Evolutionary conservation across 2,888 invertebrate species (phyloP).

Genomic region (Drosophila fulvimacula): DNA sequence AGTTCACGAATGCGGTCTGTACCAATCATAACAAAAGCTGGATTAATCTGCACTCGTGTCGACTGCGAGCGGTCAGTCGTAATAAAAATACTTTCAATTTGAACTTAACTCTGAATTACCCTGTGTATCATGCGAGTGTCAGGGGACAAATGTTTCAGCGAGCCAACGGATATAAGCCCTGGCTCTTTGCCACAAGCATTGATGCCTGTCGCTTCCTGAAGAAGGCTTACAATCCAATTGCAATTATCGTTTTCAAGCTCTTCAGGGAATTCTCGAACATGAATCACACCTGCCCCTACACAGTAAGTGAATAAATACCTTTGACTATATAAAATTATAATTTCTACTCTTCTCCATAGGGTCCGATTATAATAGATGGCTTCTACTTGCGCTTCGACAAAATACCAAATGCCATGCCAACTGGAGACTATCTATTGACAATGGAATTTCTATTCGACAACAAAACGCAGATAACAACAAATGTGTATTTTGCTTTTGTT

Average conservation of each 20-base stretch:
- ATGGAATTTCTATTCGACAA: background rate
- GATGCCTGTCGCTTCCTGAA: constrained; percentile 34
- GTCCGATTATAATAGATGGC: background rate
- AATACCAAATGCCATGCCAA: constrained; percentile 16
- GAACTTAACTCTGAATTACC: constrained; percentile 21
- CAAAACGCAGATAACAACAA: background rate
- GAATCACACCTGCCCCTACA: constrained; percentile 6
- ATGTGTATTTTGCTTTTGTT: background rate
- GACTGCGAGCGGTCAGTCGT: constrained; percentile 36
- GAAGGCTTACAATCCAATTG: constrained; percentile 20
- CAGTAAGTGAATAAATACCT: background rate
- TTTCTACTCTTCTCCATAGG: background rate
- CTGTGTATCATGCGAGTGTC: constrained; percentile 3
- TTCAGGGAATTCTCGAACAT: constrained; percentile 8
- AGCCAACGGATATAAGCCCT: constrained; percentile 49
- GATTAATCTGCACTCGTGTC: constrained; percentile 35
- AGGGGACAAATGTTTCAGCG: constrained; percentile 12
- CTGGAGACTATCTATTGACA: constrained; percentile 32
- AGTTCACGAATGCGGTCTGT: constrained; percentile 47
- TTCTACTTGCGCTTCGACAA: constrained; percentile 10
- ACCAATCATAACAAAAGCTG: constrained; percentile 40
- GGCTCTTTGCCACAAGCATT: constrained; percentile 4
- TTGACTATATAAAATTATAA: background rate
- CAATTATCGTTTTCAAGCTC: background rate
- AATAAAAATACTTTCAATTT: constrained; percentile 29